Evolutionary conservation across 2,888 invertebrate species (phyloP).

Genomic region (Epinotia nisella): DNA sequence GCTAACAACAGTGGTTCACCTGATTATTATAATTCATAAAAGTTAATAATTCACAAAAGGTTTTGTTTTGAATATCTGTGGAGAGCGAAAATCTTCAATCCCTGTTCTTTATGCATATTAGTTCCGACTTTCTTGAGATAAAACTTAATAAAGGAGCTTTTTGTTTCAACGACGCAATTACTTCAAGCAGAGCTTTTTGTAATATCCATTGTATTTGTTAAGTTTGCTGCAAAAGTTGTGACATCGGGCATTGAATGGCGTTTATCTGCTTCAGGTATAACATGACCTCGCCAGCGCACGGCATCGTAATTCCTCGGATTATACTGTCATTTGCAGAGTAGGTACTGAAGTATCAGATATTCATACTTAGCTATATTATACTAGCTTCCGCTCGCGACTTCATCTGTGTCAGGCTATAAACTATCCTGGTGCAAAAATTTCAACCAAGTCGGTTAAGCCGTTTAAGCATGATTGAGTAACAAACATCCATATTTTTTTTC

Average conservation of each 20-base stretch:
- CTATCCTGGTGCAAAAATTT: too few species aligned
- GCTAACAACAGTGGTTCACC: too few species aligned
- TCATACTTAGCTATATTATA: too few species aligned
- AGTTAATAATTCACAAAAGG: too few species aligned
- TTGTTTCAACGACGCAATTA: slow-evolving; percentile 30
- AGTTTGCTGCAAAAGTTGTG: not conserved
- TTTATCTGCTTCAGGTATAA: not conserved
- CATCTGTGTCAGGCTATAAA: too few species aligned
- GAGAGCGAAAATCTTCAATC: slow-evolving; percentile 12
- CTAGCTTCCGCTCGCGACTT: too few species aligned
- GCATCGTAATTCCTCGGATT: not conserved
- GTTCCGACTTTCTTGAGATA: slow-evolving; percentile 34
- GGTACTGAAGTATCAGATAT: too few species aligned
- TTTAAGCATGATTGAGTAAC: too few species aligned
- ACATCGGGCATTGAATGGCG: not conserved
- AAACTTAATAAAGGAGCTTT: slow-evolving; percentile 31
- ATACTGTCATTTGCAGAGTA: too few species aligned
- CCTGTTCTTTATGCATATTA: slow-evolving; percentile 41
- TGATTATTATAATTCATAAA: too few species aligned
- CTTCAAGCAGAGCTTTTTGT: slow-evolving; percentile 11
- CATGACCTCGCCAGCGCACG: not conserved
- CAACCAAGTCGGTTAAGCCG: too few species aligned
- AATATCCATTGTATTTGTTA: not conserved
- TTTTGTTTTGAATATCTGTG: not conserved
- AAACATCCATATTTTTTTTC: too few species aligned